These are phyloP conservation scores for Latrodectus geometricus DNA, from an alignment of 1,140 invertebrate species.

Conservation along the genomic window DNA sequence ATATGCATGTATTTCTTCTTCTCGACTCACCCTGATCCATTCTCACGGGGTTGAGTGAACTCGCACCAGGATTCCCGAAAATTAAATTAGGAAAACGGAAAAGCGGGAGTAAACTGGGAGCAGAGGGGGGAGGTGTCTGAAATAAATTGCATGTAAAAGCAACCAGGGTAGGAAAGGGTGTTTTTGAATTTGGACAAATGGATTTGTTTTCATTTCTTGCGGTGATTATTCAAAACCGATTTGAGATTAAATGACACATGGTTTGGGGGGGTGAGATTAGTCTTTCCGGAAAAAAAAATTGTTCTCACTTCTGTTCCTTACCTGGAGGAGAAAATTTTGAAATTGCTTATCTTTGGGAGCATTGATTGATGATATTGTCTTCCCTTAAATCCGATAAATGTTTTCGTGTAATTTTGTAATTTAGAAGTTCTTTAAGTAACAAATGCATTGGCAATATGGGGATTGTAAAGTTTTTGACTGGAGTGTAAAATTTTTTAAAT, in stretches of 20 bases:
- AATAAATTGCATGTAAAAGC: constrained; percentile 31
- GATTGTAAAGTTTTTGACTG: too few species aligned
- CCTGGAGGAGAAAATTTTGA: background rate
- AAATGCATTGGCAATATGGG: too few species aligned
- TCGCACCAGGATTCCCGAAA: constrained; percentile 5
- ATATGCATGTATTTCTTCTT: too few species aligned
- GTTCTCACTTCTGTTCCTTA: background rate
- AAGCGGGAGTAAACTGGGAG: constrained; percentile 3
- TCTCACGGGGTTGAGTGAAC: background rate
- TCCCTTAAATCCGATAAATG: background rate
- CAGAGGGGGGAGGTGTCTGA: background rate
- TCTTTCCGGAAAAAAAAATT: background rate
- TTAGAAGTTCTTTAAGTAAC: background rate
- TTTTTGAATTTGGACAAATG: constrained; percentile 42
- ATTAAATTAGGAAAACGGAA: constrained; percentile 16
- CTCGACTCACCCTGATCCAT: too few species aligned
- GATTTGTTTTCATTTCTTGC: constrained; percentile 30
- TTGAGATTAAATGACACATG: constrained; percentile 35
- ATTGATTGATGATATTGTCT: constrained; percentile 16
- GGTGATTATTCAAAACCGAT: constrained; percentile 58
- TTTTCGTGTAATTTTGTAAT: background rate
- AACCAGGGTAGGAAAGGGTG: background rate
- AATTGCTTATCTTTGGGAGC: background rate
- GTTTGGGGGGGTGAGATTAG: background rate
- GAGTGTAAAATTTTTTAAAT: too few species aligned